A percentile compares a stretch with the other conserved stretches of the same genome.
phyloP scores from a whole-genome alignment of 2,113 vertebrate species.

The Rynchops niger region DNA sequence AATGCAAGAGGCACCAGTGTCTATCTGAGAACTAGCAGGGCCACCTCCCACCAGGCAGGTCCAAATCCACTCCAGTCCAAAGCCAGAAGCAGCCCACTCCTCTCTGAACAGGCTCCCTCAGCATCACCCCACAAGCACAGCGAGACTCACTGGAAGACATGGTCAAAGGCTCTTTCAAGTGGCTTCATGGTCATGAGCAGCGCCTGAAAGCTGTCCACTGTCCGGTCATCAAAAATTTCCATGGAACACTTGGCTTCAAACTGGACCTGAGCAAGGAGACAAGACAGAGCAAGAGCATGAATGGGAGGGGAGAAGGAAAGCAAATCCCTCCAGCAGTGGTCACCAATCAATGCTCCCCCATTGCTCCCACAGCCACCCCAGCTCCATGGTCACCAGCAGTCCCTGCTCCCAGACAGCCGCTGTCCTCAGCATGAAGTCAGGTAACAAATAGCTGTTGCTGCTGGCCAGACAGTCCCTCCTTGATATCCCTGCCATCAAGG shows the following conservation, averaged over 20 bases:
- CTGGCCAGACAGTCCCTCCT: not conserved
- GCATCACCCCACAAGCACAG: too few relatives aligned
- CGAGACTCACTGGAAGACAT: constrained; percentile 84
- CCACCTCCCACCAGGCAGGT: not conserved
- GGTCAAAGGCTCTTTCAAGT: constrained; percentile 79
- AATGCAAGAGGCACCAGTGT: not conserved
- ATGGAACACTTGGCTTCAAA: constrained; percentile 85
- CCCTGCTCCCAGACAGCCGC: not conserved
- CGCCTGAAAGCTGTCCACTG: constrained; percentile 83
- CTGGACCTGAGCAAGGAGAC: constrained; percentile 76
- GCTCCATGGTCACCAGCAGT: not conserved
- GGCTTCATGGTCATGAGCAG: constrained; percentile 87
- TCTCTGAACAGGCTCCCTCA: not conserved
- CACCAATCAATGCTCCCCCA: not conserved
- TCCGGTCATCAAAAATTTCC: constrained; percentile 83
- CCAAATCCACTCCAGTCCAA: too few relatives aligned
- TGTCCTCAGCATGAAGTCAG: not conserved
- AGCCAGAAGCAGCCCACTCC: not conserved
- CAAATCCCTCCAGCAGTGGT: not conserved
- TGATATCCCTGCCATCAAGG: not conserved
- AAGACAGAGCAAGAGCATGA: not conserved
- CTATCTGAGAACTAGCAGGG: not conserved
- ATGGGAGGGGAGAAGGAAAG: not conserved
- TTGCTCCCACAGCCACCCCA: not conserved
- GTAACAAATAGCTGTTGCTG: not conserved